Evolutionary conservation across 2,797 vertebrate species (phyloP).

Genomic region (Darevskia mixta): DNA sequence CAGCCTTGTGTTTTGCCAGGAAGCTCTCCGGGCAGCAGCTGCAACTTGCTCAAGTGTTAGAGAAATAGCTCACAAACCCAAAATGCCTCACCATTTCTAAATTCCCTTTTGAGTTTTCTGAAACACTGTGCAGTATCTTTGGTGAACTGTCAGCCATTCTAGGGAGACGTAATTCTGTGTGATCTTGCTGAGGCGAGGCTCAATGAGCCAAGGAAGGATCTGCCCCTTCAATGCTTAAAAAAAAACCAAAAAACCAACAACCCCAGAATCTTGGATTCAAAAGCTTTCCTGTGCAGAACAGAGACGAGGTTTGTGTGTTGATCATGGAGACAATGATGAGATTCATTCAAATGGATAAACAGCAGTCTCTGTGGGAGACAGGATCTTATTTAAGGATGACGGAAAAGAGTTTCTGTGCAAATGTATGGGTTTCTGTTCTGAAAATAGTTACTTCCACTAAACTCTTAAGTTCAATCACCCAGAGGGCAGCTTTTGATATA

Average conservation of each 20-base stretch:
- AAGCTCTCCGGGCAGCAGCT: constrained; percentile 13
- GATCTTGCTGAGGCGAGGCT: rapidly evolving
- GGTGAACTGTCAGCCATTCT: neutral
- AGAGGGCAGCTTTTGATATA: constrained; percentile 24
- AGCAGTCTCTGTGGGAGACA: constrained; percentile 7
- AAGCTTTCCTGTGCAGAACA: neutral
- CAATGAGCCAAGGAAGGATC: neutral
- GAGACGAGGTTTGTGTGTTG: neutral
- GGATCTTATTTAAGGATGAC: neutral
- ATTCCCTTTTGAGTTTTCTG: neutral
- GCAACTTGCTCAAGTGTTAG: neutral
- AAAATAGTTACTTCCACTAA: constrained; percentile 28
- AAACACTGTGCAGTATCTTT: neutral
- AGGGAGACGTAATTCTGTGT: neutral
- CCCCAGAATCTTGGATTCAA: neutral
- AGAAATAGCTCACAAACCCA: neutral
- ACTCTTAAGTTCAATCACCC: constrained; percentile 7
- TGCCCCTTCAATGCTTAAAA: neutral
- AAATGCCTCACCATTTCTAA: neutral
- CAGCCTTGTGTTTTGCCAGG: constrained; percentile 47
- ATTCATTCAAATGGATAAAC: constrained; percentile 8
- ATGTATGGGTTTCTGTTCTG: constrained; percentile 24
- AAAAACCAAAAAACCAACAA: rapidly evolving
- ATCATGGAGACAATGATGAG: constrained; percentile 23
- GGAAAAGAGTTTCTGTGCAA: constrained; percentile 33